Percentiles rank a stretch among this genome's conserved stretches.
These are phyloP conservation scores for Amphilophus citrinellus DNA, from an alignment of 2,113 vertebrate species.

Conservation along the genomic window DNA sequence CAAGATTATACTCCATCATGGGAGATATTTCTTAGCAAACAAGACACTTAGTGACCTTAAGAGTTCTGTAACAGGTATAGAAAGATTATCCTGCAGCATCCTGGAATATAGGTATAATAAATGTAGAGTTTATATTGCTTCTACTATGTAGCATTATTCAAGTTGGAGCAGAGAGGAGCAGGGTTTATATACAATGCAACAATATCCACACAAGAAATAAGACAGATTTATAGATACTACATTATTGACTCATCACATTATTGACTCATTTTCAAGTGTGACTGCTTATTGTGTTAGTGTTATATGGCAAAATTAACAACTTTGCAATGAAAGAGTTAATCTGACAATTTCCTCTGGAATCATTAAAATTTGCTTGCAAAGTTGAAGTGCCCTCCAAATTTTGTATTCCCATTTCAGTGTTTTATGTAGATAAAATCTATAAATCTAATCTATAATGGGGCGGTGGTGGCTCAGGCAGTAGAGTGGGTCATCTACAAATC, in stretches of 20 bases:
- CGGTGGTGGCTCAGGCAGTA: too few relatives aligned
- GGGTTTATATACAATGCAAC: not conserved
- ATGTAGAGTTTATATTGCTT: not conserved
- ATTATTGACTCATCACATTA: not conserved
- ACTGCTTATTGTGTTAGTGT: not conserved
- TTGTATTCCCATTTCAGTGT: too few relatives aligned
- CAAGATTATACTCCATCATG: not conserved
- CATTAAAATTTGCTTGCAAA: too few relatives aligned
- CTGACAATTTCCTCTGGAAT: too few relatives aligned
- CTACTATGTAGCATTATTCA: not conserved
- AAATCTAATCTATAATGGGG: too few relatives aligned
- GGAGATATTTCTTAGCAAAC: not conserved
- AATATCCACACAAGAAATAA: not conserved
- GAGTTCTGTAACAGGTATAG: not conserved
- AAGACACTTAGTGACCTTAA: not conserved
- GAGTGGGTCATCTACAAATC: not conserved
- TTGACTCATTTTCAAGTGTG: not conserved
- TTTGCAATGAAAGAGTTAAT: not conserved
- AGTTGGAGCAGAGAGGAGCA: not conserved
- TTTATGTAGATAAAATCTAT: too few relatives aligned
- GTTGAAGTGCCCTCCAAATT: too few relatives aligned
- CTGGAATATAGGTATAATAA: not conserved
- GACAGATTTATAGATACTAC: not conserved
- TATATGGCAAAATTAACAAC: not conserved
- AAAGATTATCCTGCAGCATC: not conserved